Conservation (phyloP, 2,797 vertebrate genomes). For the Coilia nasus region DNA sequence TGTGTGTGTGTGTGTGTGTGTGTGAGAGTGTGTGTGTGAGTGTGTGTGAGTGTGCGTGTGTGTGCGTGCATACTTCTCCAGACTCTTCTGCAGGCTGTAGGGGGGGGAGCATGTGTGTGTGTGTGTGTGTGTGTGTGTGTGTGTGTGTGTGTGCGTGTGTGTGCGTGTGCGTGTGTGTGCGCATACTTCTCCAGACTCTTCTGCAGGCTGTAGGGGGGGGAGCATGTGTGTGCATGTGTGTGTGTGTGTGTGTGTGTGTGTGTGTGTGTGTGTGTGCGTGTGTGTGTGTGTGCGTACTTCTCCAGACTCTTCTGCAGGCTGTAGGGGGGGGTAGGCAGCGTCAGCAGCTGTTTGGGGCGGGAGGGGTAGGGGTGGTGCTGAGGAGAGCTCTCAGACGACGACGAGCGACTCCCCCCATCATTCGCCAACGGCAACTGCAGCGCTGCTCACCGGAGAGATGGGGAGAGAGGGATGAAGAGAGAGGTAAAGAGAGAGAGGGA, state of each 20-base stretch:
- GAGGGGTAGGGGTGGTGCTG: constrained; percentile 83
- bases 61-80: constrained; percentile 82
- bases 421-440: constrained; percentile 91
- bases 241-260: no score
- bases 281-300: constrained; percentile 73
- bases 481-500: neutral
- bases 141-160: neutral
- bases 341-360: constrained; percentile 87
- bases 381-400: constrained; percentile 85
- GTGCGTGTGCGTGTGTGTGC: neutral
- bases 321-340: constrained; percentile 82
- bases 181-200: constrained; percentile 91
- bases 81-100: constrained; percentile 83
- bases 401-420: constrained; percentile 87
- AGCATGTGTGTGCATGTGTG: no score
- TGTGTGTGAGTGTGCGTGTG: neutral
- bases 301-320: constrained; percentile 87
- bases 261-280: neutral
- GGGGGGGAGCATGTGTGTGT: no score
- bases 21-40: neutral
- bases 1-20: neutral
- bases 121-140: no score
- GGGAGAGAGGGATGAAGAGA: neutral
- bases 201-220: constrained; percentile 75
- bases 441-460: constrained; percentile 67